Evolutionary conservation across 2,888 invertebrate genomes (phyloP), one percentile per base, ranked within the genome.

Genomic region (Orchestes rusci): DNA sequence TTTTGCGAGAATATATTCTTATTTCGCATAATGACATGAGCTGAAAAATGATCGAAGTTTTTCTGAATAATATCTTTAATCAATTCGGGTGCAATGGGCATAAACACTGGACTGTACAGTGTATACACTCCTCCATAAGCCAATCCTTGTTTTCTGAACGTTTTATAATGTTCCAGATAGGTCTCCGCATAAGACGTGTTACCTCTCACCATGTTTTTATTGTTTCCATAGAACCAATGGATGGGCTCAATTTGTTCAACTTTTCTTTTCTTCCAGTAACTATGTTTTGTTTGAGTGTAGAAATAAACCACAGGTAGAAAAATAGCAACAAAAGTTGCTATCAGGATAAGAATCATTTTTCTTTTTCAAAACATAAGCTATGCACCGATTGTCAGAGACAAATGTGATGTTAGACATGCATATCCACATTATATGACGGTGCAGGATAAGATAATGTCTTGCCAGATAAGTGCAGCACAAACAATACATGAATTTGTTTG

Each of bases 41-140:
- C 44, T 12, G 38, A 45, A 49, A 82, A 82, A 41, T 51, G 38
- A 12, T 41, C 39, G 51, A 79, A 81, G 55, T 80, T 79, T 50
- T 71, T 75, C 29, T 73, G 71, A 56, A 80, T 56, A 13, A 81
- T 67, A 39, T 70, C 67, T 43, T 61, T 63, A 10, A 61, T 50
- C 4, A 60, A 18, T 3, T 56, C 59, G 4, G 56, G 49, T 47
- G 58, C 59, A 2, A 59, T 42, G 1, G 58, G 56, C 3, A 62
- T 37, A 37, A 54, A 59, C 10, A 44, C 18, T 17, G 58, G 54
- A 8, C 28, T 28, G 8, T 71, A 66, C 47, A 79, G 74, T 3
- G 50, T 2, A 38, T 59, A 61, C 3, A 54, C 41, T 4, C 63
- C 63, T 4, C 55, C 57, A 43, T 56, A 54, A 42, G 52, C 56